A percentile compares a stretch with the other conserved stretches of the same genome.
Evolutionary conservation across 2,888 invertebrate species (phyloP).

Genomic region (Aromia moschata): DNA sequence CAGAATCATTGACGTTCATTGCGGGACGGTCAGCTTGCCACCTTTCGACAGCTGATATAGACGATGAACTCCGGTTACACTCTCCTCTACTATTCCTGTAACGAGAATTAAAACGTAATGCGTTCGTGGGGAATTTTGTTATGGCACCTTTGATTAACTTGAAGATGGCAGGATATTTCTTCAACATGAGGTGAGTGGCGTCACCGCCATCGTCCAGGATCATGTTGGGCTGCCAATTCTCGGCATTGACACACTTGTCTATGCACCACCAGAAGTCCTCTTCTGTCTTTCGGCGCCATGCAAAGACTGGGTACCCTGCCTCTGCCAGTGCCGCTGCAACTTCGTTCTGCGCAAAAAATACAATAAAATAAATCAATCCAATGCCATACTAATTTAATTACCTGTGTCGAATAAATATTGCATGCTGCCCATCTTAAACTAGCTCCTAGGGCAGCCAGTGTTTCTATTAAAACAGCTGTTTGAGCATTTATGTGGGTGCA

Average conservation of each 20-base stretch:
- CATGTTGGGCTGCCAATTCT: constrained; percentile 98
- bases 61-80: constrained; percentile 97
- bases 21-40: constrained; percentile 94
- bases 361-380: background rate
- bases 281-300: constrained; percentile 97
- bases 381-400: constrained; percentile 49
- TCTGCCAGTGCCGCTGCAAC: constrained; percentile 96
- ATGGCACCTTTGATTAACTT: constrained; percentile 84
- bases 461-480: constrained; percentile 94
- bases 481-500: constrained; percentile 99
- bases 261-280: constrained; percentile 99
- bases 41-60: constrained; percentile 95
- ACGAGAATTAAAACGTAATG: constrained; percentile 11
- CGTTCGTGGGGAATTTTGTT: background rate
- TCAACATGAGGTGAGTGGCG: constrained; percentile 94
- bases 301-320: constrained; percentile 88
- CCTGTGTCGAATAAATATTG: constrained; percentile 97
- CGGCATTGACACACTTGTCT: constrained; percentile 91
- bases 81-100: constrained; percentile 94
- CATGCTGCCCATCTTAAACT: constrained; percentile 96
- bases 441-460: constrained; percentile 87
- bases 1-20: constrained; percentile 98
- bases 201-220: constrained; percentile 98
- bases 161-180: constrained; percentile 93
- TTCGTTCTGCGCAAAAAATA: constrained; percentile 76